Evolutionary conservation across 2,797 vertebrate genomes (phyloP).

Genomic region (Echiichthys vipera): DNA sequence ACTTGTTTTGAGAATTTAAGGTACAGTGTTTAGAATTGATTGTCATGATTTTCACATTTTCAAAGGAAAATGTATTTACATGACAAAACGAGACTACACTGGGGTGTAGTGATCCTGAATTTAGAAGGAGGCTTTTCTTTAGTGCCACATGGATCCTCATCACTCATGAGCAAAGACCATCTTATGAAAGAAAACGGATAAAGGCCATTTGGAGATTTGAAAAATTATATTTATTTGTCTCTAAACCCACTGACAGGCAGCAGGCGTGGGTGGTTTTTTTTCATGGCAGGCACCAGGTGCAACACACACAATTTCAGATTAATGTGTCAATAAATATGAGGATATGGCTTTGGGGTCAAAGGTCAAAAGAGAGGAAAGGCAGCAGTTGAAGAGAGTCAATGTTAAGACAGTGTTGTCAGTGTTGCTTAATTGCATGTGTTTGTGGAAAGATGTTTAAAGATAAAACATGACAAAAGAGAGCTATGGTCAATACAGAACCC

Average conservation of each 20-base stretch:
- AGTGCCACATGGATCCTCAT: neutral
- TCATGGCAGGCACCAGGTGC: constrained; percentile 24
- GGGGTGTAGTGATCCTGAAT: neutral
- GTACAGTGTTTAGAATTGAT: neutral
- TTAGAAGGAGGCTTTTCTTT: neutral
- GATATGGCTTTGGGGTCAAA: constrained; percentile 30
- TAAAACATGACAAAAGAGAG: neutral
- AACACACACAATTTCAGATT: constrained; percentile 11
- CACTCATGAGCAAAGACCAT: neutral
- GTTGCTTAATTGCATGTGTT: neutral
- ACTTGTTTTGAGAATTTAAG: neutral
- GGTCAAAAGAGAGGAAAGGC: constrained; percentile 34
- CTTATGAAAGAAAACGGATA: neutral
- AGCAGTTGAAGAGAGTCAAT: neutral
- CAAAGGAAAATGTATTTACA: neutral
- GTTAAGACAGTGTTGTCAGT: too few species aligned
- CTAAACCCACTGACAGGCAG: neutral
- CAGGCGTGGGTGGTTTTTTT: neutral
- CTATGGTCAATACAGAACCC: neutral
- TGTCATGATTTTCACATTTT: neutral
- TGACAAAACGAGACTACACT: neutral
- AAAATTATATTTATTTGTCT: neutral
- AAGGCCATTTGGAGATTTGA: constrained; percentile 16
- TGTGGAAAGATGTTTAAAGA: neutral
- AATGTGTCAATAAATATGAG: constrained; percentile 22